Conservation (phyloP, 2,888 invertebrate species). For the Meliscaeva auricollis region DNA sequence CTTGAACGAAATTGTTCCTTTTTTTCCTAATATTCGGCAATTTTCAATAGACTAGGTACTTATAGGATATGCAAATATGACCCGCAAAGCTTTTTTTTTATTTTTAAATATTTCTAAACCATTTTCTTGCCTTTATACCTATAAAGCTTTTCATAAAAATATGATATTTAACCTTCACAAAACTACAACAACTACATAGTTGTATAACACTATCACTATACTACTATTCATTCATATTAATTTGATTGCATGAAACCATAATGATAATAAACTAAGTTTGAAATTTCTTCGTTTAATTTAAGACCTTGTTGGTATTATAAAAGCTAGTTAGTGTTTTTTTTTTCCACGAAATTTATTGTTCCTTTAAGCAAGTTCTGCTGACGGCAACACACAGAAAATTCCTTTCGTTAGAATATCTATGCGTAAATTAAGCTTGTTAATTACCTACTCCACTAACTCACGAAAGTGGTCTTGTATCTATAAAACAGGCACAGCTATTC, state of each 20-base stretch:
- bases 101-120: too few relatives aligned
- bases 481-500: neutral
- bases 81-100: too few relatives aligned
- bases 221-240: neutral
- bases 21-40: too few relatives aligned
- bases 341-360: neutral
- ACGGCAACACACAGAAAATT: constrained; percentile 23
- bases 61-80: too few relatives aligned
- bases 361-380: neutral
- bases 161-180: too few relatives aligned
- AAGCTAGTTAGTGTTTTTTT: neutral
- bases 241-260: neutral
- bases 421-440: constrained; percentile 33
- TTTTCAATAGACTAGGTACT: too few relatives aligned
- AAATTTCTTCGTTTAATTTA: constrained; percentile 4
- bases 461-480: constrained; percentile 7
- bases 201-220: too few relatives aligned
- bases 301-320: neutral
- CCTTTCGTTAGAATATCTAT: neutral
- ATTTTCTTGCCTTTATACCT: too few relatives aligned
- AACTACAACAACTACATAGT: too few relatives aligned
- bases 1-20: too few relatives aligned
- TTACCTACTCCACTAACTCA: constrained; percentile 47
- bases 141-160: too few relatives aligned
- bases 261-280: constrained; percentile 2